Percentiles rank a stretch among this genome's conserved stretches.
phyloP scores from a whole-genome alignment of 2,888 invertebrate species.

The Crepidodera aurea region DNA sequence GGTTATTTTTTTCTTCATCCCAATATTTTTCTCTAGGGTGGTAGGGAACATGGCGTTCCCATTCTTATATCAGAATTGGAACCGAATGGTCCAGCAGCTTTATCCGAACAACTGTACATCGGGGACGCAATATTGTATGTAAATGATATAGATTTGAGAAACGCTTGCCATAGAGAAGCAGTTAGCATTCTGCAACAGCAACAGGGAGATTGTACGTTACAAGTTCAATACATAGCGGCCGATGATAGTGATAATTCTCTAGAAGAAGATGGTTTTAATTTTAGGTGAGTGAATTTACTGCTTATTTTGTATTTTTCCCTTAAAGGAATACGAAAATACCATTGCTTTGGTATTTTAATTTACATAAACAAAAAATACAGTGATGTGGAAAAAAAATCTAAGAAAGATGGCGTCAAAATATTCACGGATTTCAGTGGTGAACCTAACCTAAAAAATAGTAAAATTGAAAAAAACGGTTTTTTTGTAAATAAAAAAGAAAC shows the following conservation, averaged over 20 bases:
- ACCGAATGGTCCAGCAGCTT: constrained; percentile 79
- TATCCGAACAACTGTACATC: constrained; percentile 76
- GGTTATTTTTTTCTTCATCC: too few relatives aligned
- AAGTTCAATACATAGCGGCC: constrained; percentile 79
- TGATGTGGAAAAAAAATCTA: too few relatives aligned
- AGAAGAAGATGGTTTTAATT: constrained; percentile 66
- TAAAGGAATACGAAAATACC: too few relatives aligned
- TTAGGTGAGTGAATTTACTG: constrained; percentile 59
- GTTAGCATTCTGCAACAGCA: constrained; percentile 81
- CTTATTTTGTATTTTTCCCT: too few relatives aligned
- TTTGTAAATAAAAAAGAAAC: too few relatives aligned
- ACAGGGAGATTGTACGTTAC: constrained; percentile 77
- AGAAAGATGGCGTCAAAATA: too few relatives aligned
- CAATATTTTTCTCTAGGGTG: constrained; percentile 69
- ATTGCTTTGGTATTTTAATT: too few relatives aligned
- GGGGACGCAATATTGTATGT: constrained; percentile 87
- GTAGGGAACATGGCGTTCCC: constrained; percentile 86
- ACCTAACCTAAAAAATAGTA: too few relatives aligned
- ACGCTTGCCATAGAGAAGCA: constrained; percentile 83
- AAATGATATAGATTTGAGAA: constrained; percentile 79
- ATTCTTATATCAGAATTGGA: constrained; percentile 85
- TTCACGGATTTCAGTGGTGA: too few relatives aligned
- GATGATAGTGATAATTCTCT: constrained; percentile 74
- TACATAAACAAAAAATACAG: too few relatives aligned
- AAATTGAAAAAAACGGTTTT: too few relatives aligned